Evolutionary conservation across 2,113 vertebrate species (phyloP), one percentile per base, ranked within the genome.

Genomic region (Corvus moneduloides): DNA sequence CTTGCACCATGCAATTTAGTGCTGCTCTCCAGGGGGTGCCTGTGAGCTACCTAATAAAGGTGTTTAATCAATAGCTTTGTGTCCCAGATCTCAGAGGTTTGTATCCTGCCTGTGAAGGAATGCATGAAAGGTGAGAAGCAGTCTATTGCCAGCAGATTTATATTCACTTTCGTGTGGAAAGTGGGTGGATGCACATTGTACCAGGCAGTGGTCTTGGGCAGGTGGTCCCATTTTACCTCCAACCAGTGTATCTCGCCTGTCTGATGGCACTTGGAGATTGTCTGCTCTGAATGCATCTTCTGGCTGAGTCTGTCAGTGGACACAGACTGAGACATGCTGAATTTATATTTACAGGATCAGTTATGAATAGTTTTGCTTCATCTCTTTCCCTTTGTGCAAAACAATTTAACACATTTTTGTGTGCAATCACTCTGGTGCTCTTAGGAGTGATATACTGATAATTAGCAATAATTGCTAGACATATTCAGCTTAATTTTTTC

Each of bases 401-500:
- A 63, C 6, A 39, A 63, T 74, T 92, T 68, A 64, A 56, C 62
- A 23, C 16, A 63, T 86, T 10, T 84, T 92, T 84, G 13, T 56
- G n/a, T 71, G 51, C 56, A 86, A 87, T 54, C 55, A 84, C 37
- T 54, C 64, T 30, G 8, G 61, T 58, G 49, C n/a, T 76, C 49
- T 87, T 84, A 81, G 48, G 32, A 94, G 13, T 9, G 20, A 75
- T 76, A 80, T 49, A 59, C 35, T 78, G 81, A 68, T 88, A 94
- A 92, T 79, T 61, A 95, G 18, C 51, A 85, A 85, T 78, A 90
- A 90, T 58, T 92, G 28, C 63, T 37, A 90, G 91, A 81, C 26
- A 75, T 39, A 93, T 55, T 93, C 68, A 89, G 22, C 35, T 66
- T 89, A 77, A 66, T 48, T 75, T 43, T 83, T 93, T 92, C 17